Base-by-base conservation (phyloP, 2,113 vertebrate genomes). In the Coturnix japonica region DNA sequence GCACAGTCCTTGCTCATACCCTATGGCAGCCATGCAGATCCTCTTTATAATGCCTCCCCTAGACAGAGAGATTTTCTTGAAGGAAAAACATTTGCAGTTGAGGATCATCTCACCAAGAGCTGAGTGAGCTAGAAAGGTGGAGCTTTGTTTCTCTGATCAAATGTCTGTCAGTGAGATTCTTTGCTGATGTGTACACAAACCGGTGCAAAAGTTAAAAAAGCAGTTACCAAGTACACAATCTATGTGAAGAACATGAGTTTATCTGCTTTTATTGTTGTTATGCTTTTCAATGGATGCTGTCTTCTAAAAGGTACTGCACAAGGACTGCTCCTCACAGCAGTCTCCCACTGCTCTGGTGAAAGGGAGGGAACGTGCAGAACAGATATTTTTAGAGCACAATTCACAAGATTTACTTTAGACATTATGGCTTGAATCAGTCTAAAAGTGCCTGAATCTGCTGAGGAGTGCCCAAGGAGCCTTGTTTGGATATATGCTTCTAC, bases 401-500 rank as follows among this genome's bases (percentile, higher is more conserved):
- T 89, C 11, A 30, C 26, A 76, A n/a, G 47, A 35, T 20, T 79
- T 61, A 4, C 66, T 76, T 82, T 46, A 77, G 54, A 39, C 20
- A 49, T 19, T n/a, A 44, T 11, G 10, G 15, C 8, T 26, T 80
- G 64, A 82, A 61, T 82, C 13, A 41, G n/a, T 43, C 35, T 54
- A 47, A 31, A 79, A 79, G 2, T 57, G 35, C 53, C n/a, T 66
- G 65, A 57, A 8, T 72, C 23, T 69, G 10, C 26, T 66, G 64
- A 80, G 5, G 15, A 11, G 4, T 85, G 23, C 7, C 5, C 49
- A 37, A 33, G 26, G 60, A 63, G 6, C 11, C 19, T 22, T 80
- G 10, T 25, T 93, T 22, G 66, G 35, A 11, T 25, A 26, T 33
- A 51, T 0, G 1, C 0, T 0, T 60, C 33, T 33, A 17, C 22